These are phyloP conservation scores for Paralichthys olivaceus DNA, from an alignment of 2,113 vertebrate species.

Conservation along the genomic window DNA sequence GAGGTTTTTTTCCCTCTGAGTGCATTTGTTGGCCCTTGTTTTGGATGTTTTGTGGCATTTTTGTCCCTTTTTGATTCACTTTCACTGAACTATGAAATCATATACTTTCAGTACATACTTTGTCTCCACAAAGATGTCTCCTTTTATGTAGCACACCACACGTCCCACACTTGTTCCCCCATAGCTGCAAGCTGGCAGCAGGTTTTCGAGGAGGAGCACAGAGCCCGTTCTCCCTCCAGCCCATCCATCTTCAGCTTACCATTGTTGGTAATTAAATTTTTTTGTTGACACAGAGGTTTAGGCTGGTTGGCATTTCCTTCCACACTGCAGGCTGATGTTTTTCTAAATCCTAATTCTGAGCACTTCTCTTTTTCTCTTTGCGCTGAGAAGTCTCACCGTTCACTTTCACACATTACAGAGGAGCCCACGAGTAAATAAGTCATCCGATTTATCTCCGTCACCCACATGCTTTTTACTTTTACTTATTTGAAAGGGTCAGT, in stretches of 20 bases:
- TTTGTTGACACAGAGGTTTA: conserved; percentile 21
- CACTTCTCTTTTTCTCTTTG: neutral
- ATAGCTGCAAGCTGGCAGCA: conserved; percentile 59
- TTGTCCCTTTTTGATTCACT: conserved; percentile 43
- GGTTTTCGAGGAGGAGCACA: conserved; percentile 25
- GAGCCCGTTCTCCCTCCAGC: conserved; percentile 29
- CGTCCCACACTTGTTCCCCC: conserved; percentile 51
- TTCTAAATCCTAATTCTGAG: neutral
- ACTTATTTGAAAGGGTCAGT: too few relatives aligned
- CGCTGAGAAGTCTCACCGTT: neutral
- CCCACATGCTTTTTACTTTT: too few relatives aligned
- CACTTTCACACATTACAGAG: too few relatives aligned
- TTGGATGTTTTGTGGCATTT: conserved; percentile 44
- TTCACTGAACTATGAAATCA: conserved; percentile 71
- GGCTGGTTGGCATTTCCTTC: conserved; percentile 4
- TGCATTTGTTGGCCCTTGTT: conserved; percentile 29
- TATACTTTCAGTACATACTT: conserved; percentile 46
- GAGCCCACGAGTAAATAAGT: too few relatives aligned
- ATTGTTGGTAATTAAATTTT: conserved; percentile 22
- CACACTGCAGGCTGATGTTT: conserved; percentile 5
- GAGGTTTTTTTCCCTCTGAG: conserved; percentile 1
- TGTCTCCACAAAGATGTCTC: conserved; percentile 41
- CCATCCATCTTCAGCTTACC: conserved; percentile 16
- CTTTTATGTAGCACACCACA: conserved; percentile 58
- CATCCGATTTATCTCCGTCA: too few relatives aligned